Percentiles rank a stretch among this genome's conserved stretches.
phyloP scores from a whole-genome alignment of 1,140 invertebrate genomes.

The Drosophila sucinea region DNA sequence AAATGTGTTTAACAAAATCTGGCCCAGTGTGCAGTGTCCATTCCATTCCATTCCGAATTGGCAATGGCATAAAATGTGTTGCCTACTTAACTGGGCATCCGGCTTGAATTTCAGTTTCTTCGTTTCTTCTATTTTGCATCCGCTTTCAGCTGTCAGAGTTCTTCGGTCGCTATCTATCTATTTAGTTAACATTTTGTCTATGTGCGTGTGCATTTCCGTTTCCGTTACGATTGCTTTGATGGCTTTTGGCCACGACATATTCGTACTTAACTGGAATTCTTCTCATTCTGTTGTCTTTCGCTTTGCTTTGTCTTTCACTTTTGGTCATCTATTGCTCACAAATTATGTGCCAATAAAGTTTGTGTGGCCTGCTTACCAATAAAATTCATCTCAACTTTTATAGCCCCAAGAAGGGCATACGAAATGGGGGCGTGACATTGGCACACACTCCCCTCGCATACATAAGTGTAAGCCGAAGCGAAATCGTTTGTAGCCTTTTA shows the following conservation, averaged over 20 bases:
- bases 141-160: not conserved
- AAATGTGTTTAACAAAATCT: no score
- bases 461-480: constrained; percentile 5
- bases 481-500: constrained; percentile 40
- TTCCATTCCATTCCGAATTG: not conserved
- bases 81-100: constrained; percentile 35
- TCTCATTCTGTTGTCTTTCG: not conserved
- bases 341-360: constrained; percentile 78
- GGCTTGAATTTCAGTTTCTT: constrained; percentile 6
- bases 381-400: constrained; percentile 80
- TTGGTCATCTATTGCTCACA: constrained; percentile 57
- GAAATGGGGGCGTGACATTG: constrained; percentile 29
- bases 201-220: constrained; percentile 50
- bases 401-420: constrained; percentile 37
- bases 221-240: constrained; percentile 44
- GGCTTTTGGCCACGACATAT: constrained; percentile 28
- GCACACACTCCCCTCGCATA: constrained; percentile 27
- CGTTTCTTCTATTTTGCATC: constrained; percentile 8
- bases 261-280: constrained; percentile 20
- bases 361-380: constrained; percentile 55
- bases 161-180: not conserved
- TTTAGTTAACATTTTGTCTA: not conserved
- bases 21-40: no score
- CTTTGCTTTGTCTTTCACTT: not conserved
- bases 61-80: constrained; percentile 14